These are phyloP conservation scores for zebrafish (Danio rerio) DNA, from an alignment of 2,113 vertebrate genomes.

Conservation along the genomic window DNA sequence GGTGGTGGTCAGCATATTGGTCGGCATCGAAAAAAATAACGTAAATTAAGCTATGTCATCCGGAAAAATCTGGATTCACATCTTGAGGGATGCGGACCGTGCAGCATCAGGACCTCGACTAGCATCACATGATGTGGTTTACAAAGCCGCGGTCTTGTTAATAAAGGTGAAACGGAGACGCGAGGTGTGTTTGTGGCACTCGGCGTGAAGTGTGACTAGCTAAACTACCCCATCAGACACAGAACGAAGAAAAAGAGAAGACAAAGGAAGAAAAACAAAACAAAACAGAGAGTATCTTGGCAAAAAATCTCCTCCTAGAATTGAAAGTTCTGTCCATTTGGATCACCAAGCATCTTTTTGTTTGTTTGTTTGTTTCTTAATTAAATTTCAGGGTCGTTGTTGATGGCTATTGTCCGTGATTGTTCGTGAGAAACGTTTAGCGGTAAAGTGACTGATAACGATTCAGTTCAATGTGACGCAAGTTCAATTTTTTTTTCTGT, in stretches of 20 bases:
- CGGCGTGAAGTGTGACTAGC: slow-evolving; percentile 33
- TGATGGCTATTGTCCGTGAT: slow-evolving; percentile 27
- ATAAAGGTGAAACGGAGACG: slow-evolving; percentile 4
- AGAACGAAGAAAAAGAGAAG: slow-evolving; percentile 36
- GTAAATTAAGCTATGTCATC: slow-evolving; percentile 14
- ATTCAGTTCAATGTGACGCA: slow-evolving; percentile 37
- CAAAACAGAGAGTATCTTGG: slow-evolving; percentile 68
- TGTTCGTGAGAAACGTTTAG: background rate
- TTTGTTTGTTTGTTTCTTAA: background rate
- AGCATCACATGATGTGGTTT: background rate
- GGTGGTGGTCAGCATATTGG: slow-evolving; percentile 30
- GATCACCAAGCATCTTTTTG: slow-evolving; percentile 69
- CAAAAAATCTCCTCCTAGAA: slow-evolving; percentile 74
- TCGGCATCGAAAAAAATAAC: background rate
- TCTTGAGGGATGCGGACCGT: background rate
- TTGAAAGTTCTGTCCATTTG: slow-evolving; percentile 75
- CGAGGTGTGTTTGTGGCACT: background rate
- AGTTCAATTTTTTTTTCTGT: slow-evolving; percentile 36
- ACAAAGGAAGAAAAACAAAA: slow-evolving; percentile 24
- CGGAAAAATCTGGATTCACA: slow-evolving; percentile 9
- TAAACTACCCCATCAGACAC: slow-evolving; percentile 29
- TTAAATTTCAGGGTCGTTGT: background rate
- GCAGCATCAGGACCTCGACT: slow-evolving; percentile 22
- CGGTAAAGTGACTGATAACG: slow-evolving; percentile 32
- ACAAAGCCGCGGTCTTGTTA: slow-evolving; percentile 44